These are phyloP conservation scores for Scaptomyza polygonia DNA, from an alignment of 2,888 invertebrate species.

Conservation along the genomic window DNA sequence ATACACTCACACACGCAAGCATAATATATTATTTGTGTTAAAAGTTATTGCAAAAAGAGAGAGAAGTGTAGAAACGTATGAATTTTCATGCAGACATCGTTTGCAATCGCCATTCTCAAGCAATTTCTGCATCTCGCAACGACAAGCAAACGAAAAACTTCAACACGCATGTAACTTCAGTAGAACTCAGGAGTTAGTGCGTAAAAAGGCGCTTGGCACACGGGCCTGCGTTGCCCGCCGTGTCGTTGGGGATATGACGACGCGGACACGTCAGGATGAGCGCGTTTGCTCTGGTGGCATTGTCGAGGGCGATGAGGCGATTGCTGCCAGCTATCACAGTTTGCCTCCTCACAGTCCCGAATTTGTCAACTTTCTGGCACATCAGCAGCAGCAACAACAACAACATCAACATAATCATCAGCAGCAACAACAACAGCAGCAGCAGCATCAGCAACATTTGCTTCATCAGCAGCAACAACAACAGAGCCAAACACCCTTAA, in stretches of 20 bases:
- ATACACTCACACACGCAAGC: constrained; percentile 67
- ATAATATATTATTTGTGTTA: constrained; percentile 62
- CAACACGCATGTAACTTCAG: constrained; percentile 58
- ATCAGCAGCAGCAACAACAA: constrained; percentile 51
- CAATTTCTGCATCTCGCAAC: constrained; percentile 11
- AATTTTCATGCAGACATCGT: constrained; percentile 26
- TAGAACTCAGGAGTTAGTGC: constrained; percentile 51
- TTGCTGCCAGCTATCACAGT: constrained; percentile 46
- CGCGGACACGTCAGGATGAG: constrained; percentile 71
- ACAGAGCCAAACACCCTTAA: constrained; percentile 54
- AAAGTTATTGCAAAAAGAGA: constrained; percentile 60
- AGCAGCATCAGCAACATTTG: constrained; percentile 21
- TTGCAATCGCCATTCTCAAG: constrained; percentile 19
- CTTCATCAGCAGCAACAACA: constrained; percentile 51
- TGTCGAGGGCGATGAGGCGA: constrained; percentile 41
- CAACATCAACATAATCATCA: constrained; percentile 21
- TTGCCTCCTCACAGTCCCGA: constrained; percentile 58
- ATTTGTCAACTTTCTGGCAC: constrained; percentile 60
- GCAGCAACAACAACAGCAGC: constrained; percentile 2
- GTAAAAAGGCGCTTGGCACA: constrained; percentile 39
- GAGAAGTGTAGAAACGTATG: constrained; percentile 45
- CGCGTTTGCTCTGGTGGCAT: constrained; percentile 51
- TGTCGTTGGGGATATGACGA: constrained; percentile 58
- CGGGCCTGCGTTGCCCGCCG: constrained; percentile 24
- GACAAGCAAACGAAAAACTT: constrained; percentile 9